Evolutionary conservation across 2,797 vertebrate genomes (phyloP).

Genomic region (Tamandua tetradactyla): DNA sequence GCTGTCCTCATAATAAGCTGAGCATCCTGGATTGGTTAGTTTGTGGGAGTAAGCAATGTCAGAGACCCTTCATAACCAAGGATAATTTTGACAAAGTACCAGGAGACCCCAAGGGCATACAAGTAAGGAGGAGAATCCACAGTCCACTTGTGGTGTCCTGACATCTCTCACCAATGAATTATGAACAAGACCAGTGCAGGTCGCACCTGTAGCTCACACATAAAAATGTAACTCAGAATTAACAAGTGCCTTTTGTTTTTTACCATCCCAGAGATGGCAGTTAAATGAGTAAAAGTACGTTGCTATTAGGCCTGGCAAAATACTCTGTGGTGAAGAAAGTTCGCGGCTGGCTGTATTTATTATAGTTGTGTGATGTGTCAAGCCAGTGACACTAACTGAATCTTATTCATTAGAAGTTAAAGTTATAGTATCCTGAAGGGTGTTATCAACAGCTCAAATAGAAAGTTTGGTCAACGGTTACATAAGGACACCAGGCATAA

Average conservation of each 20-base stretch:
- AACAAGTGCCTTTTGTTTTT: constrained; percentile 55
- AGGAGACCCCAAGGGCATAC: not conserved
- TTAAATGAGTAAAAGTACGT: constrained; percentile 42
- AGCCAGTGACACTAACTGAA: not conserved
- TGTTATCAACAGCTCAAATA: not conserved
- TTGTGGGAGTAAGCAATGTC: not conserved
- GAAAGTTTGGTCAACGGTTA: not conserved
- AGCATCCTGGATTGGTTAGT: not conserved
- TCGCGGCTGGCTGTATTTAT: constrained; percentile 10
- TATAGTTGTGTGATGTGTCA: constrained; percentile 10
- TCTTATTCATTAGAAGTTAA: not conserved
- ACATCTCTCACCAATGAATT: not conserved
- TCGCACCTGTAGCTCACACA: not conserved
- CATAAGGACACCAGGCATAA: not conserved
- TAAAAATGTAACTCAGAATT: constrained; percentile 7
- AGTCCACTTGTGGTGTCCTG: not conserved
- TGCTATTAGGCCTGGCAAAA: constrained; percentile 36
- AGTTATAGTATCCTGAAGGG: not conserved
- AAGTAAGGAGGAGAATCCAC: not conserved
- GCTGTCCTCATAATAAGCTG: not conserved
- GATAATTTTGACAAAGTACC: not conserved
- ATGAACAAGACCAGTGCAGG: not conserved
- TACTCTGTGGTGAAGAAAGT: not conserved
- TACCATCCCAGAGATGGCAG: not conserved
- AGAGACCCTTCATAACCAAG: not conserved